Percentiles rank a stretch among this genome's conserved stretches.
Conservation (phyloP, 2,888 invertebrate genomes). For the Metellina segmentata region DNA sequence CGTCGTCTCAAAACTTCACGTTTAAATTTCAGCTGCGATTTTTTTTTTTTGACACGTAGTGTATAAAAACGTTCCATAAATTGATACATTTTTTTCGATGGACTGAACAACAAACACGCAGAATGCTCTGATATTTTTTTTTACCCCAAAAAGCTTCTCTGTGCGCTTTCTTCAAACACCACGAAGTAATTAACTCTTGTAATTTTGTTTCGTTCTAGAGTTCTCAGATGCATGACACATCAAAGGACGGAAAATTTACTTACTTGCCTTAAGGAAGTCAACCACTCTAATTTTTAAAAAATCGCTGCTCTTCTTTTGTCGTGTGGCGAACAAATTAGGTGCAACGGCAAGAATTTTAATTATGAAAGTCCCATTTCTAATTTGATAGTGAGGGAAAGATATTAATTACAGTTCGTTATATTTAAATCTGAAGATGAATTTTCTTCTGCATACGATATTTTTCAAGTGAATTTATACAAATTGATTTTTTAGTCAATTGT, state of each 20-base stretch:
- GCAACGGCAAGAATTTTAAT: neutral
- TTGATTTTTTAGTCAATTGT: too few relatives aligned
- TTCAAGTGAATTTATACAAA: too few relatives aligned
- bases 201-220: neutral
- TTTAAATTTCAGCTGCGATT: too few relatives aligned
- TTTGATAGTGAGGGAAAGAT: too few relatives aligned
- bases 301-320: neutral
- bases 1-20: too few relatives aligned
- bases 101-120: neutral
- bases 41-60: too few relatives aligned
- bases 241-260: neutral
- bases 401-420: too few relatives aligned
- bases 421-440: too few relatives aligned
- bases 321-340: neutral
- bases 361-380: neutral
- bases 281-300: neutral
- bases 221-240: neutral
- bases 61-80: neutral
- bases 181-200: neutral
- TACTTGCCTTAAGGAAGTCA: neutral
- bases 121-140: neutral
- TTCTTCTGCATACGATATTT: too few relatives aligned
- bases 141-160: neutral
- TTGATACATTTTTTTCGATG: neutral
- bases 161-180: neutral